phyloP scores from a whole-genome alignment of 2,113 vertebrate species.

The Delphinus delphis region DNA sequence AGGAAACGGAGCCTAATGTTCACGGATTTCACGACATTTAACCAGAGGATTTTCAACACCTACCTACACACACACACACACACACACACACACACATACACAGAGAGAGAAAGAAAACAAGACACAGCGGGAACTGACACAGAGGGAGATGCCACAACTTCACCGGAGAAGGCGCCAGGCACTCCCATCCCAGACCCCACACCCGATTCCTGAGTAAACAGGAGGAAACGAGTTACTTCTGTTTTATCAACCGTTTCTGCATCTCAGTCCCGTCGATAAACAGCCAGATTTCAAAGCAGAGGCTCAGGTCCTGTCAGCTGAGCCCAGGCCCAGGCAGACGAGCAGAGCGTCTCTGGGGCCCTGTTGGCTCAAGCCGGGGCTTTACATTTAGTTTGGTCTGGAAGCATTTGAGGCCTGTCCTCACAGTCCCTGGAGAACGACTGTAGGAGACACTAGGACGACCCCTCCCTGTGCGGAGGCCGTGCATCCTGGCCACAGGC shows the following conservation, averaged over 20 bases:
- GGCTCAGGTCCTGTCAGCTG: background rate
- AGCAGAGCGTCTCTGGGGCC: too few relatives aligned
- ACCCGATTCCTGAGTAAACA: background rate
- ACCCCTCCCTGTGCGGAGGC: too few relatives aligned
- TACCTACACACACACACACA: background rate
- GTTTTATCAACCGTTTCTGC: conserved; percentile 77
- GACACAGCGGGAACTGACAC: background rate
- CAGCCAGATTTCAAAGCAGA: conserved; percentile 11
- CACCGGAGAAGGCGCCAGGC: background rate
- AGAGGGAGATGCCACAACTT: background rate
- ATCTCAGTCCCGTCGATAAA: conserved; percentile 80
- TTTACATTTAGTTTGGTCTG: background rate
- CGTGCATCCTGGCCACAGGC: too few relatives aligned
- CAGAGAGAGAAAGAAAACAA: background rate
- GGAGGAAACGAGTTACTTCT: background rate
- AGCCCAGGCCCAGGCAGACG: background rate
- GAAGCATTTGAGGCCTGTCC: background rate
- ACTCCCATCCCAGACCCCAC: too few relatives aligned
- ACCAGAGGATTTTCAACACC: background rate
- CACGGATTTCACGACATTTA: background rate
- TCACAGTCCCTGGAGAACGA: background rate
- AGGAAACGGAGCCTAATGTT: background rate
- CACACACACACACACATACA: background rate
- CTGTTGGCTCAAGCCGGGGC: too few relatives aligned
- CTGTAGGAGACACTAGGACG: background rate